Evolutionary conservation across 37 sponge, comb jelly and placozoan species (phyloP).

Genomic region (Crambe crambe): DNA sequence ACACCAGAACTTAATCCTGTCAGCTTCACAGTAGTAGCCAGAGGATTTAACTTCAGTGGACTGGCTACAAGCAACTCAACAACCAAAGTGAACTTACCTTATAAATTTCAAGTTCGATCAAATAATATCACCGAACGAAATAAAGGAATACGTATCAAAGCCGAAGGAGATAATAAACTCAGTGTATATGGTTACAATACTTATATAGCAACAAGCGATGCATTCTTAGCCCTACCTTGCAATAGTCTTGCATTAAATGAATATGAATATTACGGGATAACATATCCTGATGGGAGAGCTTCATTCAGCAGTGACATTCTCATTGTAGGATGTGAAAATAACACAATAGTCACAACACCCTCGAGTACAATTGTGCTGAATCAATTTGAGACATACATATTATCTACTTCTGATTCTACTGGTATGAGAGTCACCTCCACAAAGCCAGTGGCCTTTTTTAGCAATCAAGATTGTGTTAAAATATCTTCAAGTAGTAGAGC

Average conservation of each 20-base stretch:
- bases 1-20: slow-evolving; percentile 24
- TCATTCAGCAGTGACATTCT: too few species aligned
- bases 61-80: slow-evolving; percentile 5
- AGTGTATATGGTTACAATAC: slow-evolving; percentile 47
- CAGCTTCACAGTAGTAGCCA: not conserved
- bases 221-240: slow-evolving; percentile 50
- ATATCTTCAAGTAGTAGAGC: slow-evolving; percentile 2
- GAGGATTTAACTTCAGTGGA: slow-evolving; percentile 8
- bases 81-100: slow-evolving; percentile 12
- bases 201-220: slow-evolving; percentile 38
- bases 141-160: slow-evolving; percentile 36
- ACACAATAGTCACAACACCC: slow-evolving; percentile 41
- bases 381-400: not conserved
- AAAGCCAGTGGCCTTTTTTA: slow-evolving; percentile 40
- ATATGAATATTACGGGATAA: slow-evolving; percentile 43
- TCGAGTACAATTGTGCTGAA: slow-evolving; percentile 10
- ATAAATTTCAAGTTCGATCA: slow-evolving; percentile 10
- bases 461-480: slow-evolving; percentile 19
- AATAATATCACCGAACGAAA: slow-evolving; percentile 21
- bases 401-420: slow-evolving; percentile 25
- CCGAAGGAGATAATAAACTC: slow-evolving; percentile 16
- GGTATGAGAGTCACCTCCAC: slow-evolving; percentile 30
- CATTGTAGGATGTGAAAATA: slow-evolving; percentile 50
- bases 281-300: not conserved
- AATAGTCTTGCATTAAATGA: not conserved